Base-by-base conservation (phyloP, 2,797 vertebrate species). In the Heterohyrax brucei region DNA sequence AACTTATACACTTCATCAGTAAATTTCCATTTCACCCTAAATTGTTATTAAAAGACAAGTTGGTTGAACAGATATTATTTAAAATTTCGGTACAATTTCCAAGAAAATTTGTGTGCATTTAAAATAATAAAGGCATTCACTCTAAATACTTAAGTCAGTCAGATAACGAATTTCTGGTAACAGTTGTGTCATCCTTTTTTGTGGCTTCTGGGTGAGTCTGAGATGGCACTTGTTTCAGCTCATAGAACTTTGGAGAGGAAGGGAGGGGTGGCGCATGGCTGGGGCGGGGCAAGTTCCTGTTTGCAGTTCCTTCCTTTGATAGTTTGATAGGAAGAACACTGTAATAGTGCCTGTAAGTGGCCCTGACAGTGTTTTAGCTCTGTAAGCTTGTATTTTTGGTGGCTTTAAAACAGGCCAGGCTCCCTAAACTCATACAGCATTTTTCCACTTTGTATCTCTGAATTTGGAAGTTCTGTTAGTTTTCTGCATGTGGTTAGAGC, bases 251-350 rank as follows among this genome's bases (percentile, higher is more conserved):
- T 2, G 28, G 68, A 70, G 87, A 94, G 96, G 97, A 97, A 97
- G 96, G 97, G 96, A 89, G 95, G 94, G 76, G 95, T 56, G 94
- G 88, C 82, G 0, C 61, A 18, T 26, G 84, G 48, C 83, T 53
- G 61, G 75, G 93, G 79, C 81, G 76, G 87, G 85, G 96, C 89
- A 26, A 21, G 84, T 96, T 97, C 97, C 94, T 93, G 96, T 93
- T 48, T 89, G 84, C 72, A 87, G 61, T 95, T 96, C 96, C 91
- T 97, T 96, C 95, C 97, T 95, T 90, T 95, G 48, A 28, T 39
- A 87, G 93, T 76, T 66, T 90, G 89, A 68, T 81, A 46, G 95
- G 83, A 90, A 87, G 89, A 81, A 53, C 3, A 22, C 53, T 89
- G 94, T 94, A 88, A 72, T 61, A 53, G 12, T 85, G 89, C 75